Evolutionary conservation across 1,140 invertebrate genomes (phyloP).

Genomic region (Limonius californicus): DNA sequence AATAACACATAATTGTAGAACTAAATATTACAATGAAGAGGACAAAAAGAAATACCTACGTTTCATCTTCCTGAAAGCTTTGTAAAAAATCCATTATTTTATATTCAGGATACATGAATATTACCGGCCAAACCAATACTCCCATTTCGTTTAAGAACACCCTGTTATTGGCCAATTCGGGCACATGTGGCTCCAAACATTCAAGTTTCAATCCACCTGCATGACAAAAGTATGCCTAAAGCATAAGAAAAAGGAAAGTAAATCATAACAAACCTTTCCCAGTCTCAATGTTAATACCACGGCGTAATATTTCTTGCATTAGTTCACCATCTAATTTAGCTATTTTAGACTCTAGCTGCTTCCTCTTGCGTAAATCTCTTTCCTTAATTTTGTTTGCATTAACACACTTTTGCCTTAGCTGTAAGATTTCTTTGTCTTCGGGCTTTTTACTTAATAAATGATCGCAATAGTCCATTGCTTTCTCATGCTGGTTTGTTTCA

Average conservation of each 20-base stretch:
- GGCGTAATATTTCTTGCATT: conserved; percentile 52
- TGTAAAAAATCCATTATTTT: conserved; percentile 69
- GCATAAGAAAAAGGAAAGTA: not conserved
- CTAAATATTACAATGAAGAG: no score
- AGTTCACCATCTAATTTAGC: conserved; percentile 55
- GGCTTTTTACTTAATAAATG: conserved; percentile 57
- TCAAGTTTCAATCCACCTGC: conserved; percentile 44
- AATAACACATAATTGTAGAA: conserved; percentile 4
- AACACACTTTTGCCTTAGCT: conserved; percentile 58
- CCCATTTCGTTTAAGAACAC: conserved; percentile 58
- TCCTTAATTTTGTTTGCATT: conserved; percentile 57
- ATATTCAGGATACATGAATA: conserved; percentile 81
- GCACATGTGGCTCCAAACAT: conserved; percentile 59
- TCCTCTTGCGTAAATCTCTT: conserved; percentile 58
- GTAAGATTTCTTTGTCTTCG: conserved; percentile 55
- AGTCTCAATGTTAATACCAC: conserved; percentile 51
- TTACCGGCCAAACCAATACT: conserved; percentile 73
- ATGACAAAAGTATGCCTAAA: no score
- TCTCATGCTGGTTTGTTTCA: conserved; percentile 64
- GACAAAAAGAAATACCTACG: conserved; percentile 57
- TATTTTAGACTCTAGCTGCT: conserved; percentile 52
- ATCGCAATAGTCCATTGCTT: conserved; percentile 72
- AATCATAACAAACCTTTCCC: conserved; percentile 24
- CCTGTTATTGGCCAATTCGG: conserved; percentile 55
- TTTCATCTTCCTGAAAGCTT: conserved; percentile 67